These are phyloP conservation scores for Sceloporus undulatus DNA, from an alignment of 2,113 vertebrate genomes.

Conservation along the genomic window DNA sequence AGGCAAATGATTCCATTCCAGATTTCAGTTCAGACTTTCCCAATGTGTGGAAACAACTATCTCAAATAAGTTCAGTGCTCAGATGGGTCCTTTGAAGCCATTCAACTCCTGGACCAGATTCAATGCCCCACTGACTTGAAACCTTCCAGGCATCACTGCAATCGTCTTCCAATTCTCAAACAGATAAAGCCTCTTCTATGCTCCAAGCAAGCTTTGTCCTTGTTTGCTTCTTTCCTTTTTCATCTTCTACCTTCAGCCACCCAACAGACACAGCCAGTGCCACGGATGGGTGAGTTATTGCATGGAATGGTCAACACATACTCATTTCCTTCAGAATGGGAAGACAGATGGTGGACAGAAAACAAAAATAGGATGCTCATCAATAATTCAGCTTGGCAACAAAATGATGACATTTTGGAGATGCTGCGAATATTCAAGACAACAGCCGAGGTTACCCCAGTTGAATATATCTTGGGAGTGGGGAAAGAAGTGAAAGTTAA, in stretches of 20 bases:
- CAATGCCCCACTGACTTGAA: too few species aligned
- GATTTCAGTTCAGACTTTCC: too few species aligned
- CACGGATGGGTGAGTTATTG: neutral
- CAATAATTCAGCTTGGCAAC: neutral
- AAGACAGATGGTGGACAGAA: conserved; percentile 3
- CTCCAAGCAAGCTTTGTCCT: neutral
- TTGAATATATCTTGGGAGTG: neutral
- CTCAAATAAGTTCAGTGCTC: too few species aligned
- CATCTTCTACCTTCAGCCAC: too few species aligned
- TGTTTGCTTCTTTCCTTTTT: neutral
- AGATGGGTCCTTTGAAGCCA: too few species aligned
- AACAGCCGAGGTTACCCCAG: accelerated
- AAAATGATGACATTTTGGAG: neutral
- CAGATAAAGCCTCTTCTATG: neutral
- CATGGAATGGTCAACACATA: neutral
- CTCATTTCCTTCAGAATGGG: neutral
- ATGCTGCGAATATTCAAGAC: neutral
- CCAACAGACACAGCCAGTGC: neutral
- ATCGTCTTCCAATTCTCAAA: neutral
- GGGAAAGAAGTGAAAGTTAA: neutral
- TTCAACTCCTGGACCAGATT: too few species aligned
- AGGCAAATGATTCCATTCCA: too few species aligned
- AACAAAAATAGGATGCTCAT: neutral
- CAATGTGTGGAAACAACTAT: too few species aligned
- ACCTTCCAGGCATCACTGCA: too few species aligned